Base-by-base conservation (phyloP, 2,797 vertebrate species). In the Decapterus maruadsi region DNA sequence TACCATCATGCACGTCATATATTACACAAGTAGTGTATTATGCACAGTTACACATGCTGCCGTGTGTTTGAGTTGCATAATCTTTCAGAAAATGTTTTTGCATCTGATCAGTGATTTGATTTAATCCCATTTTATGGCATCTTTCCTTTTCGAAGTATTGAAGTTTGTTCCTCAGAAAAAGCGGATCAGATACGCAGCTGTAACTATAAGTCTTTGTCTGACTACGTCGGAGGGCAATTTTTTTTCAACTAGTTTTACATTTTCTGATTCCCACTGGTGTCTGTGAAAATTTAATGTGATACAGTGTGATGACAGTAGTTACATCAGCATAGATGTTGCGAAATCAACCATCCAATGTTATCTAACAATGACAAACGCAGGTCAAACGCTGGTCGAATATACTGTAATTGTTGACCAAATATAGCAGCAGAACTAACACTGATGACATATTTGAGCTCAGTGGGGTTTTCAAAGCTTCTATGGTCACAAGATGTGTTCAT, bases 401-500 rank as follows among this genome's bases (percentile, higher is more conserved):
- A 3, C 8, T 51, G 48, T 58, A 26, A 42, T 64, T 80, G 54
- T 65, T 60, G 51, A 31, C 56, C 19, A 74, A 84, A 80, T 43
- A 77, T 75, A 80, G 73, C 56, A 62, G 53, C 76, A 75, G 36
- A 73, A 60, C 22, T 13, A 64, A 84, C 31, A 72, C 16, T 69
- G 70, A 70, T 67, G 60, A 9, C 14, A 10, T 48, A 43, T 54
- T 51, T 51, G 55, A 74, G 51, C 58, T 63, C 34, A 22, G 7
- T 38, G 48, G 22, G 10, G 16, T 72, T 82, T 85, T 77, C 19
- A 29, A 31, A 36, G 2, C 64, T 53, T 77, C 51, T 38, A 13
- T 36, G 54, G 83, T 91, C 91, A 92, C 80, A 83, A 83, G 92
- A 76, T 81, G 55, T 8, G 3, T 60, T 78, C 48, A 14, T 36